Evolutionary conservation across 2,113 vertebrate genomes (phyloP), one percentile per base, ranked within the genome.

Genomic region (Elgaria multicarinata): DNA sequence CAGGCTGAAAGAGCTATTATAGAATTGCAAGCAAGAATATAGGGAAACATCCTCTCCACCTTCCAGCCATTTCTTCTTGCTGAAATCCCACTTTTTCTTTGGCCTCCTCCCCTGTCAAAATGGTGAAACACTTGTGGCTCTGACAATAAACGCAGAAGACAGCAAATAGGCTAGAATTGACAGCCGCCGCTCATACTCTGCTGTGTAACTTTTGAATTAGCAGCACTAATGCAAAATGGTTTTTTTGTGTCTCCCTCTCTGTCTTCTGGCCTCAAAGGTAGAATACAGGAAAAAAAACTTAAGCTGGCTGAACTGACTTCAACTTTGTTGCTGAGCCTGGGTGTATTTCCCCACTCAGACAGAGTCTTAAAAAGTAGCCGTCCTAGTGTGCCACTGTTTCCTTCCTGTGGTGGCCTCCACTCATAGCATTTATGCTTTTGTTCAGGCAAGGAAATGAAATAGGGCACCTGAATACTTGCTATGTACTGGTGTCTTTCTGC

Each of bases 1-100:
- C 94, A 77, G 24, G 84, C 87, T 6, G 87, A 50, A 87, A 87
- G 26, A 55, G 44, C 55, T 24, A 4, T 28, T 28, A 76, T 8
- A 3, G 31, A 24, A 44, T 39, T 88, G 39, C 31, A 82, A 46
- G 53, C 28, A 26, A 36, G 33, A 76, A 76, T 89, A 50, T 33
- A 9, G 6, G 55, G 58, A n/a, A 12, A 22, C 4, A 16, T 18
- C 33, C 50, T n/a, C 26, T 44, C 36, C 6, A 7, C 0, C 24
- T 5, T 31, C n/a, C 53, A 14, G 31, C 6, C n/a, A 8, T 33
- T 22, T 62, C n/a, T 26, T 1, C 2, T 20, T 81, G 8, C 28
- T 31, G 13, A 18, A 55, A 78, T 20, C 33, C 50, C 18, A 58
- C 18, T 28, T 26, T 16, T 50, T 31, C 76, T 14, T 46, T 3